phyloP scores from a whole-genome alignment of 2,113 vertebrate species.

The Upupa epops region DNA sequence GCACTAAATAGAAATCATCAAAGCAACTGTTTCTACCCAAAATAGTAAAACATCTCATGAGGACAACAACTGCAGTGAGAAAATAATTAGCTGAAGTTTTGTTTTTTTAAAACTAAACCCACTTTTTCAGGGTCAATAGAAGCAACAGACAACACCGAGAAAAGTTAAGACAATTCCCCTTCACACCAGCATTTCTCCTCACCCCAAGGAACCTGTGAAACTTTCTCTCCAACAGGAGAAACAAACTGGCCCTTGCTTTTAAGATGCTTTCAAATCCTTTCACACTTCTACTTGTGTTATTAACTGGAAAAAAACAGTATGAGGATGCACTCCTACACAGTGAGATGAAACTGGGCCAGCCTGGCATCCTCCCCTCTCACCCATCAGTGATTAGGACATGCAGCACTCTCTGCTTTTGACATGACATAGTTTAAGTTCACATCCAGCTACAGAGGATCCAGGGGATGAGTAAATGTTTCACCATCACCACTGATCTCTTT shows the following conservation, averaged over 20 bases:
- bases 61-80: neutral
- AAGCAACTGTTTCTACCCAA: neutral
- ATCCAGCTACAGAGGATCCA: neutral
- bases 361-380: neutral
- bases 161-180: neutral
- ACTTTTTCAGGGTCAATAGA: slow-evolving; percentile 15
- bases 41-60: neutral
- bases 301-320: neutral
- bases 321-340: neutral
- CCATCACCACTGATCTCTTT: neutral
- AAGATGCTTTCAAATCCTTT: neutral
- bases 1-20: neutral
- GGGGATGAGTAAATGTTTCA: neutral
- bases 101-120: neutral
- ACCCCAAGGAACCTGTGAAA: neutral
- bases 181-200: neutral
- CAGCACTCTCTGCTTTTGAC: neutral
- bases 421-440: neutral
- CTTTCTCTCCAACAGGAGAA: neutral
- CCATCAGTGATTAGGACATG: rapidly evolving
- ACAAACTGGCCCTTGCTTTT: neutral
- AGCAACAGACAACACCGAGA: neutral
- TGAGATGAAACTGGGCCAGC: neutral
- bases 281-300: neutral
- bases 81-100: neutral